Base-by-base conservation (phyloP, 2,797 vertebrate genomes). In the Staurois parvus region DNA sequence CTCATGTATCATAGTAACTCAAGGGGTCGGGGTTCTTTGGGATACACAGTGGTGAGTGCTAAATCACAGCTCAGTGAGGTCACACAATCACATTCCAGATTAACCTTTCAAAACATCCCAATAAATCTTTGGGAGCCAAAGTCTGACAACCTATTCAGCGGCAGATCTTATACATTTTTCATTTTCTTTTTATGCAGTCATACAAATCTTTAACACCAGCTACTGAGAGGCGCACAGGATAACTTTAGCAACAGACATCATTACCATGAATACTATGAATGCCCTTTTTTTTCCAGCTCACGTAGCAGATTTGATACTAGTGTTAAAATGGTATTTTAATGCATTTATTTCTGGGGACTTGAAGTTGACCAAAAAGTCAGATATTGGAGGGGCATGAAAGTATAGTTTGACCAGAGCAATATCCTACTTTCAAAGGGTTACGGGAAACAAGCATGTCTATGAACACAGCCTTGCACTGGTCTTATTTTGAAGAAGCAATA, bases 81-180 rank as follows among this genome's bases (percentile, higher is more conserved):
- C 88, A 91, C 85, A 76, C 81, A 90, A 89, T 81, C 84, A 89
- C 89, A 90, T 90, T 90, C 84, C 32, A 40, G 74, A 88, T 85
- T 86, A 89, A 82, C 87, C 84, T 91, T 93, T 89, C 86, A 94
- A 92, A 94, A 90, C 77, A 6, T 86, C 89, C 12, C 94, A 95
- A 95, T 94, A 92, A 89, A 88, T 93, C 91, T 81, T 88, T 88
- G 68, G 83, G 82, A 92, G 90, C 88, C 87, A 79, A 70, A 89
- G 90, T 89, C 92, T 94, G 92, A 92, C 80, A 89, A 81, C 40
- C 11, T 37, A 73, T 77, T 89, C 89, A 88, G 74, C 68, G 34
- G 7, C 86, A 74, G 56, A 84, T 83, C 42, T 86, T 88, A 79
- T 88, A 81, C 69, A 86, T 83, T 48, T 59, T 83, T 86, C 13